phyloP scores from a whole-genome alignment of 2,797 vertebrate genomes.

The Amniataba percoides region DNA sequence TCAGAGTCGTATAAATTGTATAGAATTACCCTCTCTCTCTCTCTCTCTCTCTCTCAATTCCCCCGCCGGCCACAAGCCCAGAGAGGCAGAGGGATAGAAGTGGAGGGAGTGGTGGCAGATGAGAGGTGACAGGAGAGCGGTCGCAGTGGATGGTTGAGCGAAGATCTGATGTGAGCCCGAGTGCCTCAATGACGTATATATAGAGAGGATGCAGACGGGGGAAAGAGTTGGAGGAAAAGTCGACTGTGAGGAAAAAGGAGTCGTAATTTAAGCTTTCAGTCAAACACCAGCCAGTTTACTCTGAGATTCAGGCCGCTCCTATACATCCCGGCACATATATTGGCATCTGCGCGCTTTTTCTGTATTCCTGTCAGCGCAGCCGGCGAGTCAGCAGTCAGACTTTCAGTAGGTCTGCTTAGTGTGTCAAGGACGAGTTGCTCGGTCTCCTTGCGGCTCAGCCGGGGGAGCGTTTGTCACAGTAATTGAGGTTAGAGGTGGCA shows the following conservation, averaged over 20 bases:
- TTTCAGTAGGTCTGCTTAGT: conserved; percentile 37
- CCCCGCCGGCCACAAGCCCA: neutral
- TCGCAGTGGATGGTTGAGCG: conserved; percentile 66
- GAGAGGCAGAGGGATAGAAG: conserved; percentile 26
- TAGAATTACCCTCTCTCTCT: conserved; percentile 39
- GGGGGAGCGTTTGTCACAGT: conserved; percentile 69
- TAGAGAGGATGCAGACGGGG: neutral
- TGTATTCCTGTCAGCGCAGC: conserved; percentile 37
- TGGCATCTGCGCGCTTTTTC: conserved; percentile 3
- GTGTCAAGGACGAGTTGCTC: conserved; percentile 67
- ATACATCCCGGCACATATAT: conserved; percentile 2
- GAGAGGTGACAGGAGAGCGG: conserved; percentile 67
- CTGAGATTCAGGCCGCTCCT: neutral
- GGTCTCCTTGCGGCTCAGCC: conserved; percentile 51
- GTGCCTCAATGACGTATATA: conserved; percentile 31
- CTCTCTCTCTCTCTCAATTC: conserved; percentile 20
- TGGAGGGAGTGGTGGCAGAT: conserved; percentile 60
- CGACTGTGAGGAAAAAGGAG: conserved; percentile 7
- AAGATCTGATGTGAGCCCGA: conserved; percentile 51
- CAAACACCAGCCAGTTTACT: conserved; percentile 10
- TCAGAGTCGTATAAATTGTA: conserved; percentile 42
- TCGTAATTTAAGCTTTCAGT: conserved; percentile 22
- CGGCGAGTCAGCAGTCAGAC: conserved; percentile 20
- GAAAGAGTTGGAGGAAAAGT: conserved; percentile 3
- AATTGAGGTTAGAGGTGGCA: conserved; percentile 76